Percentiles rank a stretch among this genome's conserved stretches.
phyloP scores from a whole-genome alignment of 2,113 vertebrate species.

The Ardeotis arabs region DNA sequence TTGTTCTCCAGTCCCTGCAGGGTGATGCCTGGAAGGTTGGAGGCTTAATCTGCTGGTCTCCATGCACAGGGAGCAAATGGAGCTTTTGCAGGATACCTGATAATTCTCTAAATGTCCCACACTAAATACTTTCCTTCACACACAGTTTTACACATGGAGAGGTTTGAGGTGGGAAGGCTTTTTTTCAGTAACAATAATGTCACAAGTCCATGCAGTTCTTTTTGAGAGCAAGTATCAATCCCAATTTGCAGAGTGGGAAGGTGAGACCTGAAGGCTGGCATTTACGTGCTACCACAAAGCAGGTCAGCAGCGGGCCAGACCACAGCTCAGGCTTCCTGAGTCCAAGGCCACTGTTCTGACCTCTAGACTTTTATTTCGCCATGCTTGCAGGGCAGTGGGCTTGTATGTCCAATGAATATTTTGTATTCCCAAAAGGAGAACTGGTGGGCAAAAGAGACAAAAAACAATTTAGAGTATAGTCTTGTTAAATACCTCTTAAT shows the following conservation, averaged over 20 bases:
- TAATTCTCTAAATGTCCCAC: neutral
- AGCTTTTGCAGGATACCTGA: neutral
- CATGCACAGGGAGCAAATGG: fast-evolving
- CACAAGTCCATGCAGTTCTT: neutral
- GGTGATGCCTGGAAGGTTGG: neutral
- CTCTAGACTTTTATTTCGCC: neutral
- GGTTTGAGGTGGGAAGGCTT: neutral
- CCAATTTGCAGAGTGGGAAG: neutral
- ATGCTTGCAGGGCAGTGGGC: neutral
- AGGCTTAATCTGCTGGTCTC: neutral
- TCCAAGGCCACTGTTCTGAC: neutral
- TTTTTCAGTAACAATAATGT: neutral
- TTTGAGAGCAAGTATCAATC: neutral
- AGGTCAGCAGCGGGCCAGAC: neutral
- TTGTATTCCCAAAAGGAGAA: neutral
- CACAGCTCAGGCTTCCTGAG: neutral
- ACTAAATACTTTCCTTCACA: neutral
- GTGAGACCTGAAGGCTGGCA: neutral
- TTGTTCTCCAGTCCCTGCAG: neutral
- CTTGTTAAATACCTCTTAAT: neutral
- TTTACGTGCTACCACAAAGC: neutral
- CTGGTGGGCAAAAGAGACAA: neutral
- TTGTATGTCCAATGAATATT: neutral
- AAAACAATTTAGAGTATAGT: neutral
- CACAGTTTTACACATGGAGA: neutral